Evolutionary conservation across 2,797 vertebrate species (phyloP).

Genomic region (Yasuhikotakia modesta): DNA sequence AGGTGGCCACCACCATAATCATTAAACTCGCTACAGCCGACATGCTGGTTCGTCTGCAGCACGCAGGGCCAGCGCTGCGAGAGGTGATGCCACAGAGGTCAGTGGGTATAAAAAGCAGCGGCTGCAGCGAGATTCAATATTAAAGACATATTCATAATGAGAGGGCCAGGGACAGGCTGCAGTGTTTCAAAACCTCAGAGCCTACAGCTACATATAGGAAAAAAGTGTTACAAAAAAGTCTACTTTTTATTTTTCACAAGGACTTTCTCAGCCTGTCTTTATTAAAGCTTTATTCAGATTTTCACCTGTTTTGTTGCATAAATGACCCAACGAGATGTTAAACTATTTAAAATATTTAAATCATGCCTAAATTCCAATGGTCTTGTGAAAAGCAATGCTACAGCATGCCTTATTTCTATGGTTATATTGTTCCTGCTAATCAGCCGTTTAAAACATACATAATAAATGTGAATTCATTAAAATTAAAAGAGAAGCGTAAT

Average conservation of each 20-base stretch:
- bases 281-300: conserved; percentile 6
- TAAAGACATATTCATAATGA: conserved; percentile 61
- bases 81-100: conserved; percentile 68
- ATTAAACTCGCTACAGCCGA: conserved; percentile 64
- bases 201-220: conserved; percentile 8
- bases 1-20: conserved; percentile 65
- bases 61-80: conserved; percentile 60
- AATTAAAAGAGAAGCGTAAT: conserved; percentile 1
- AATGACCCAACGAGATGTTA: background rate
- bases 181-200: conserved; percentile 22
- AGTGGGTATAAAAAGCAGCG: conserved; percentile 36
- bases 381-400: background rate
- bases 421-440: background rate
- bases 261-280: background rate
- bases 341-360: background rate
- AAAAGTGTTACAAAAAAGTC: background rate
- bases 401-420: background rate
- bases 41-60: conserved; percentile 51
- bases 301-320: background rate
- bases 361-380: background rate
- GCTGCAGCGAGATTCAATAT: conserved; percentile 52
- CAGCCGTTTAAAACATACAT: background rate
- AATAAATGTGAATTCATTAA: background rate
- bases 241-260: background rate
- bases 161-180: conserved; percentile 39